Evolutionary conservation across 2,888 invertebrate genomes (phyloP).

Genomic region (Drosophila nr. medialis): DNA sequence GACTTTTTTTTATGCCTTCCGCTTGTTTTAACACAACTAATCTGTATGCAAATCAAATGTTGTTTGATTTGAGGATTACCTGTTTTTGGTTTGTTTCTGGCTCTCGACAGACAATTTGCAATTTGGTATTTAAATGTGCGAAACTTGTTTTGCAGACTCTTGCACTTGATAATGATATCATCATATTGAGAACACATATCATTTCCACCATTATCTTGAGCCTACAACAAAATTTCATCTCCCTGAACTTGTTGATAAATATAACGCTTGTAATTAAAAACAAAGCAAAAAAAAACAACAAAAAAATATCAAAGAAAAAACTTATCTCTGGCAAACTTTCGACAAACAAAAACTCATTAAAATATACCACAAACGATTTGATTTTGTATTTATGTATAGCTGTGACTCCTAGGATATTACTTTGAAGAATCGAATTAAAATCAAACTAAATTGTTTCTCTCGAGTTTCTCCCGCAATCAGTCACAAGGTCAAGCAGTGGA

Average conservation of each 20-base stretch:
- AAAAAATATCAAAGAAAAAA: constrained; percentile 8
- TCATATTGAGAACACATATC: constrained; percentile 27
- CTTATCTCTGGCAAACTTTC: constrained; percentile 34
- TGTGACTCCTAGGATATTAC: background rate
- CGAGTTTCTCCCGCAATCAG: background rate
- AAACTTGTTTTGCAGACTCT: constrained; percentile 34
- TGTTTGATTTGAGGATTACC: constrained; percentile 13
- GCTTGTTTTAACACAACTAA: constrained; percentile 31
- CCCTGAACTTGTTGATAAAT: constrained; percentile 33
- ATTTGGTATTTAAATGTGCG: constrained; percentile 1
- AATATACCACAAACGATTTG: constrained; percentile 18
- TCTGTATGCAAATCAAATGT: background rate
- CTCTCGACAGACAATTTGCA: constrained; percentile 20
- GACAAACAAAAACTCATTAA: constrained; percentile 43
- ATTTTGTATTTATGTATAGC: constrained; percentile 1
- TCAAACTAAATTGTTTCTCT: background rate
- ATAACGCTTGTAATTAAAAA: constrained; percentile 43
- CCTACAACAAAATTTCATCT: constrained; percentile 3
- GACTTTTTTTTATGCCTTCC: constrained; percentile 42
- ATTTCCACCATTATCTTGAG: constrained; percentile 37
- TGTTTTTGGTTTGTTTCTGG: constrained; percentile 12
- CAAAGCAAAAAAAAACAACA: constrained; percentile 2
- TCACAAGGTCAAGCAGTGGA: constrained; percentile 33
- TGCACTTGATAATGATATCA: constrained; percentile 37
- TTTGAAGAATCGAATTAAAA: background rate